phyloP scores from a whole-genome alignment of 1,140 invertebrate species.

The Halictus rubicundus region DNA sequence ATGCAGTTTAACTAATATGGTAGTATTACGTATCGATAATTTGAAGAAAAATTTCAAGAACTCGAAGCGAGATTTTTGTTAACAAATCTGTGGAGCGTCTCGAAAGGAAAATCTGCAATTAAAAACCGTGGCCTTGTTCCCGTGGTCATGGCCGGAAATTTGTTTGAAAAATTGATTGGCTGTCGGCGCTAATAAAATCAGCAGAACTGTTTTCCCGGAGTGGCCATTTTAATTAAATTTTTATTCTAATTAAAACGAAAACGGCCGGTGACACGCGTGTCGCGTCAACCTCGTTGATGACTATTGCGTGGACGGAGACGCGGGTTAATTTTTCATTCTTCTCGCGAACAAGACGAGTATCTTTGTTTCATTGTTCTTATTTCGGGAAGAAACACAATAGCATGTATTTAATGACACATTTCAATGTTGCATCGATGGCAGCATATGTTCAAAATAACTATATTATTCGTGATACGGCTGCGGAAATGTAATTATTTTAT shows the following conservation, averaged over 20 bases:
- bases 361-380: neutral
- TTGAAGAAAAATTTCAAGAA: too few species aligned
- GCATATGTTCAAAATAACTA: too few species aligned
- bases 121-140: neutral
- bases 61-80: too few species aligned
- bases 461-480: too few species aligned
- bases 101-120: slow-evolving; percentile 2
- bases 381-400: too few species aligned
- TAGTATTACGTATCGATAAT: too few species aligned
- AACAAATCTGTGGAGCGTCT: too few species aligned
- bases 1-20: too few species aligned
- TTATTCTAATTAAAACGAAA: slow-evolving; percentile 18
- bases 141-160: neutral
- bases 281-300: neutral
- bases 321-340: neutral
- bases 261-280: neutral
- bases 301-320: too few species aligned
- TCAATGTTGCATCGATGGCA: neutral
- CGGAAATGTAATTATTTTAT: too few species aligned
- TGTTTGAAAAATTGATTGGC: slow-evolving; percentile 24
- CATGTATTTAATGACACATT: too few species aligned
- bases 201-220: neutral
- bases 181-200: neutral
- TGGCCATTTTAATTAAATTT: slow-evolving; percentile 20
- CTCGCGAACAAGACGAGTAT: neutral